phyloP scores from a whole-genome alignment of 1,140 invertebrate species.

The Euwallacea fornicatus region DNA sequence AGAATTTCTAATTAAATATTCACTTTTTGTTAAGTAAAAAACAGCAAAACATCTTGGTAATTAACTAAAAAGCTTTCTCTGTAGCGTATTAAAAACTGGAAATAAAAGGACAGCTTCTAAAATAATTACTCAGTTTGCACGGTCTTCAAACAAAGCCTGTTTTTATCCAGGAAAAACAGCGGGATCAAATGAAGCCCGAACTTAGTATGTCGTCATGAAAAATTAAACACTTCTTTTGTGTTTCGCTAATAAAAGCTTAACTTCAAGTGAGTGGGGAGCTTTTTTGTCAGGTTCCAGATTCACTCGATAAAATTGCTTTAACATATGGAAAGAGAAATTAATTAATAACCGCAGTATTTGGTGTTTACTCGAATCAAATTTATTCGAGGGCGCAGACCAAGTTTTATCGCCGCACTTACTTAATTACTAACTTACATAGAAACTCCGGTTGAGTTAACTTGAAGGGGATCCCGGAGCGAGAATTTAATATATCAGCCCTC shows the following conservation, averaged over 20 bases:
- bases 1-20: background rate
- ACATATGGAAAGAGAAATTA: background rate
- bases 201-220: constrained; percentile 14
- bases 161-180: background rate
- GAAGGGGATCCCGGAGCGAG: constrained; percentile 11
- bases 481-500: constrained; percentile 18
- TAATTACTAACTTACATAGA: constrained; percentile 17
- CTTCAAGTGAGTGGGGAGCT: too few species aligned
- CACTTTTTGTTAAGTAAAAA: background rate
- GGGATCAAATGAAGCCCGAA: constrained; percentile 17
- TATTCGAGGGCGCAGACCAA: constrained; percentile 1
- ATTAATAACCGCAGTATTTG: background rate
- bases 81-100: constrained; percentile 1
- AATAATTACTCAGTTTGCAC: constrained; percentile 16
- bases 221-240: constrained; percentile 13
- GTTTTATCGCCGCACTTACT: constrained; percentile 16
- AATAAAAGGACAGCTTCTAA: constrained; percentile 7
- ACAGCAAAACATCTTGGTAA: background rate
- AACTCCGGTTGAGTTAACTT: constrained; percentile 20
- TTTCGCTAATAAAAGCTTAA: constrained; percentile 7
- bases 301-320: background rate
- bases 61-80: background rate
- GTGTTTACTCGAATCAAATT: constrained; percentile 9
- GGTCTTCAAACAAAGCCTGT: background rate
- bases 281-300: background rate